Conservation (phyloP, 2,888 invertebrate species). For the Hoplodrina ambigua region DNA sequence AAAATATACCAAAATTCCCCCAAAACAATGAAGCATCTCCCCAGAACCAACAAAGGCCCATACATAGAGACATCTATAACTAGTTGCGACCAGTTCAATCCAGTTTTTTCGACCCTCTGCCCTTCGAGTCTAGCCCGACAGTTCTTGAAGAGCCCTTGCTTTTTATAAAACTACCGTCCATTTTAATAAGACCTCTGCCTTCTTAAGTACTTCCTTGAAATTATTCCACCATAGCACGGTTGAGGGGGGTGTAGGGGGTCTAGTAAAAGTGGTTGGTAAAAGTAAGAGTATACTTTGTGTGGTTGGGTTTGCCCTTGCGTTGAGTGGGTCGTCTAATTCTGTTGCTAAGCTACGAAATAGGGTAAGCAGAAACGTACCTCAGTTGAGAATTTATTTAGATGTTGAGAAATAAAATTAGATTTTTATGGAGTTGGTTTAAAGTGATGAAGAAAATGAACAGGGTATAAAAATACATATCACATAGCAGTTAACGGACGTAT, state of each 20-base stretch:
- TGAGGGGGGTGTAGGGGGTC: conserved; percentile 34
- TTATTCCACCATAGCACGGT: not conserved
- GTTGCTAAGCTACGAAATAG: conserved; percentile 66
- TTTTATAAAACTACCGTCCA: conserved; percentile 81
- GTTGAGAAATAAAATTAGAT: conserved; percentile 3
- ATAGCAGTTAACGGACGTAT: too few relatives aligned
- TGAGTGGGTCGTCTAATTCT: conserved; percentile 63
- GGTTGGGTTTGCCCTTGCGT: conserved; percentile 68
- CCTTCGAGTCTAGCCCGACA: conserved; percentile 85
- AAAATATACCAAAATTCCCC: not conserved
- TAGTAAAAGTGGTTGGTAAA: conserved; percentile 34
- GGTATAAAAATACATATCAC: not conserved
- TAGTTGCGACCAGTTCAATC: conserved; percentile 69
- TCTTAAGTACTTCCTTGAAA: conserved; percentile 16
- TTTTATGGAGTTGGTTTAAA: not conserved
- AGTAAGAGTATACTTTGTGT: conserved; percentile 69
- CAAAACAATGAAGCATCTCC: conserved; percentile 4
- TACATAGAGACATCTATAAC: conserved; percentile 30
- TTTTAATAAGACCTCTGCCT: conserved; percentile 62
- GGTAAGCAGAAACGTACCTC: conserved; percentile 29
- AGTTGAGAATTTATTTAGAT: conserved; percentile 5
- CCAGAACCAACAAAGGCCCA: conserved; percentile 9
- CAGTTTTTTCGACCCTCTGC: conserved; percentile 84
- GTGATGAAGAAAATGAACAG: too few relatives aligned
- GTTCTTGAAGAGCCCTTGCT: conserved; percentile 82